Conservation (phyloP, 1,140 invertebrate genomes). For the Hycleus cichorii region DNA sequence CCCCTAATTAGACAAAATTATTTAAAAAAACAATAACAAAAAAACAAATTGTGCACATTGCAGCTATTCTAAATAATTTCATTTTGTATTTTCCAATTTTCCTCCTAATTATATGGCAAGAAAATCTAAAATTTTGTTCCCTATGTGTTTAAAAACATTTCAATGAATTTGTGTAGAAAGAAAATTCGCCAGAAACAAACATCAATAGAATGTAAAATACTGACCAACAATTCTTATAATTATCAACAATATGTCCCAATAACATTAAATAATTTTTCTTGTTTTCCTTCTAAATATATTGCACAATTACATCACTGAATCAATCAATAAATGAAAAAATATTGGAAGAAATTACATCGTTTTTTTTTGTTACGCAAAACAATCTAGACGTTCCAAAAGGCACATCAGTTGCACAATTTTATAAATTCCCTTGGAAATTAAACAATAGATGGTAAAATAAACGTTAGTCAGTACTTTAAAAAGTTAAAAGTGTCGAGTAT, state of each 20-base stretch:
- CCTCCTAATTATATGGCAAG: conserved; percentile 15
- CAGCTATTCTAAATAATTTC: conserved; percentile 2
- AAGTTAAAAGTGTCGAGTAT: neutral
- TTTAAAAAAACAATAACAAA: conserved; percentile 19
- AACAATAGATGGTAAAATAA: neutral
- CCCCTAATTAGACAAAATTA: neutral
- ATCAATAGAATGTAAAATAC: conserved; percentile 21
- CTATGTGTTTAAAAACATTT: conserved; percentile 5
- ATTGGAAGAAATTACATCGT: neutral
- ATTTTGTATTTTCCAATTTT: conserved; percentile 1
- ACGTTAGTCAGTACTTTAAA: conserved; percentile 33
- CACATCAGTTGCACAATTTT: conserved; percentile 18
- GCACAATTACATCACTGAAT: too few relatives aligned
- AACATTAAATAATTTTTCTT: too few relatives aligned
- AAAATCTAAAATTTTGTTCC: conserved; percentile 22
- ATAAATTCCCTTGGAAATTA: neutral
- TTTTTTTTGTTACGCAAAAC: neutral
- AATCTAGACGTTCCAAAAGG: conserved; percentile 16
- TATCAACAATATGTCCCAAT: neutral
- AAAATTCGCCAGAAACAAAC: neutral
- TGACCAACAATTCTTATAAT: conserved; percentile 24
- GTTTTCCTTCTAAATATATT: too few relatives aligned
- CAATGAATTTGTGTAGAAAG: neutral
- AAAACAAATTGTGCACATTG: conserved; percentile 30
- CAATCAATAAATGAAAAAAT: neutral